A percentile compares a stretch with the other conserved stretches of the same genome.
These are phyloP conservation scores for Eulemur rubriventer DNA, from an alignment of 2,797 vertebrate species.

Conservation along the genomic window DNA sequence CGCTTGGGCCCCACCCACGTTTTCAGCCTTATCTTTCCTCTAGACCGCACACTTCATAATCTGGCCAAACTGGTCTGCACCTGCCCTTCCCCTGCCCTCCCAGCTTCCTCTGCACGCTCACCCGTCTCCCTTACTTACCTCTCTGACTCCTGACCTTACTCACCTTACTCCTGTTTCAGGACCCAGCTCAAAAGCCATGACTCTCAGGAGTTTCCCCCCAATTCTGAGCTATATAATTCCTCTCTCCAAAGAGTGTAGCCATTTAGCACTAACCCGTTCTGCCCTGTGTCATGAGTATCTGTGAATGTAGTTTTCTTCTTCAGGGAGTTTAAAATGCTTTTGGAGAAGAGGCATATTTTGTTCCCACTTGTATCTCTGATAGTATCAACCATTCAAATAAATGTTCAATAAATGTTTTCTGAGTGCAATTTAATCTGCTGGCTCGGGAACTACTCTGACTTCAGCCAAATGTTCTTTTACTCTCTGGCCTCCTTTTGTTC, in stretches of 20 bases:
- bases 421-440: neutral
- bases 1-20: neutral
- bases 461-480: neutral
- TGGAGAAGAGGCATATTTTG: neutral
- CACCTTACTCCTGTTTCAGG: neutral
- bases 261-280: neutral
- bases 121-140: neutral
- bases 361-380: neutral
- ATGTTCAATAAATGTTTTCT: constrained; percentile 36
- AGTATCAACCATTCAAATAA: neutral
- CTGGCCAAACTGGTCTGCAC: constrained; percentile 59
- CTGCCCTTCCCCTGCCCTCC: neutral
- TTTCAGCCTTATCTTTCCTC: constrained; percentile 41
- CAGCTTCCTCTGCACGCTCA: neutral
- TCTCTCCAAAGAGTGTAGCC: neutral
- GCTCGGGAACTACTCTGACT: neutral
- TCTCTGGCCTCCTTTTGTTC: neutral
- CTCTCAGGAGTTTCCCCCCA: neutral
- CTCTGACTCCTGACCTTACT: neutral
- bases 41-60: neutral
- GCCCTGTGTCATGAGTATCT: neutral
- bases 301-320: neutral
- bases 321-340: neutral
- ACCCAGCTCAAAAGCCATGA: neutral
- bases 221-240: neutral